Percentiles rank a stretch among this genome's conserved stretches.
phyloP scores from a whole-genome alignment of 2,113 vertebrate genomes.

The Cochlearius cochlearius region DNA sequence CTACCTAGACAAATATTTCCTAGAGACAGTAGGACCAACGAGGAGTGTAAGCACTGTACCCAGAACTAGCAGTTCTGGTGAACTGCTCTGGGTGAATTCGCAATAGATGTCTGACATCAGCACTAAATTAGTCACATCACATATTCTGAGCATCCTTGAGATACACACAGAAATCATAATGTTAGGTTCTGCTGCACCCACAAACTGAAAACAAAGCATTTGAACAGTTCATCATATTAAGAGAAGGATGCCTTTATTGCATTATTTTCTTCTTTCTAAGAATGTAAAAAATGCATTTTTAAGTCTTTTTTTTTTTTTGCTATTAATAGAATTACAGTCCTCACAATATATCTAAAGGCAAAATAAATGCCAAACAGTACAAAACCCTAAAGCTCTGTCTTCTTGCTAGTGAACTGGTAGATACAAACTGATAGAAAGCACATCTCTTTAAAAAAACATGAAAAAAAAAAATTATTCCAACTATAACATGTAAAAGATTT shows the following conservation, averaged over 20 bases:
- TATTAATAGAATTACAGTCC: not conserved
- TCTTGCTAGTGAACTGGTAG: not conserved
- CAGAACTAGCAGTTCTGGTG: not conserved
- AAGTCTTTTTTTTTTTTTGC: not conserved
- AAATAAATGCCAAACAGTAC: not conserved
- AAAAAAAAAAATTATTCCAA: not conserved
- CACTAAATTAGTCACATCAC: not conserved
- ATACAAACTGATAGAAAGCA: not conserved
- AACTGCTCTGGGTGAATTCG: not conserved
- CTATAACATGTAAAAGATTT: not conserved
- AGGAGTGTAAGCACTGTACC: not conserved
- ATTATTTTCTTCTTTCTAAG: not conserved
- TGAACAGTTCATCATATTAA: not conserved
- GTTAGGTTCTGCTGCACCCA: not conserved
- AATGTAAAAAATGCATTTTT: not conserved
- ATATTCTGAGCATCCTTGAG: not conserved
- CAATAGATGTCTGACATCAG: not conserved
- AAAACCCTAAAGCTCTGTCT: not conserved
- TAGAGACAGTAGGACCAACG: not conserved
- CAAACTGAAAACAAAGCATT: not conserved
- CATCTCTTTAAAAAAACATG: not conserved
- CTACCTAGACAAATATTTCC: not conserved
- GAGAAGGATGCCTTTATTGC: not conserved
- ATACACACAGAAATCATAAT: not conserved
- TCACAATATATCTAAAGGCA: not conserved